phyloP scores from a whole-genome alignment of 2,113 vertebrate genomes.

The Gambusia holbrooki region DNA sequence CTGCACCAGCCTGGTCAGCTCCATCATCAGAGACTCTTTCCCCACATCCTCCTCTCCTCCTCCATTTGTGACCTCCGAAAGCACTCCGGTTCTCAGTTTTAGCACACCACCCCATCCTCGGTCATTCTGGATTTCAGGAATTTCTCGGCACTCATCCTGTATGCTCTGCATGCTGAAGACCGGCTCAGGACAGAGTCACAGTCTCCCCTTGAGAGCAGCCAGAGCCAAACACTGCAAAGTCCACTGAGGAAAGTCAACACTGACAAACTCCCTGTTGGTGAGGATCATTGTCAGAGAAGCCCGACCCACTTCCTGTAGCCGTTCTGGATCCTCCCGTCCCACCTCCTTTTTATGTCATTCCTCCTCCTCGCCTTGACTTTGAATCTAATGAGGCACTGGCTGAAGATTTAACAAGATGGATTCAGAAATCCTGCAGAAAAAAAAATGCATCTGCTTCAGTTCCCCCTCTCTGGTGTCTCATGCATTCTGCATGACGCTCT shows the following conservation, averaged over 20 bases:
- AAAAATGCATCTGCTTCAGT: constrained; percentile 9
- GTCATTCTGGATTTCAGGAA: constrained; percentile 22
- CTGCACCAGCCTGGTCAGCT: constrained; percentile 87
- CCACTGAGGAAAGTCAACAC: constrained; percentile 30
- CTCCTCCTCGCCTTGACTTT: constrained; percentile 42
- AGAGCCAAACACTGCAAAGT: constrained; percentile 12
- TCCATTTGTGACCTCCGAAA: not conserved
- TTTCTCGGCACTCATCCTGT: constrained; percentile 53
- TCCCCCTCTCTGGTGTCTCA: constrained; percentile 50
- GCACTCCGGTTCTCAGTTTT: not conserved
- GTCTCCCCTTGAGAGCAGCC: not conserved
- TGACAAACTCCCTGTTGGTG: constrained; percentile 10
- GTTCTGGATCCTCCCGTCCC: constrained; percentile 13
- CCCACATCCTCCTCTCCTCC: not conserved
- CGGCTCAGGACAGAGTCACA: constrained; percentile 3
- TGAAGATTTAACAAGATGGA: not conserved
- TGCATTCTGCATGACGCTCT: constrained; percentile 52
- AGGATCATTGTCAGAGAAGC: constrained; percentile 13
- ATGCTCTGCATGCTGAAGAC: constrained; percentile 54
- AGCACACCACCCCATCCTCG: not conserved
- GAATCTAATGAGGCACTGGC: constrained; percentile 12
- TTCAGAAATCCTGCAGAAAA: not conserved
- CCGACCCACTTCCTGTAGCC: constrained; percentile 44
- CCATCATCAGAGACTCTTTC: constrained; percentile 84
- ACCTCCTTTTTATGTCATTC: constrained; percentile 21